Evolutionary conservation across 2,113 vertebrate species (phyloP).

Genomic region (Phasianus colchicus): DNA sequence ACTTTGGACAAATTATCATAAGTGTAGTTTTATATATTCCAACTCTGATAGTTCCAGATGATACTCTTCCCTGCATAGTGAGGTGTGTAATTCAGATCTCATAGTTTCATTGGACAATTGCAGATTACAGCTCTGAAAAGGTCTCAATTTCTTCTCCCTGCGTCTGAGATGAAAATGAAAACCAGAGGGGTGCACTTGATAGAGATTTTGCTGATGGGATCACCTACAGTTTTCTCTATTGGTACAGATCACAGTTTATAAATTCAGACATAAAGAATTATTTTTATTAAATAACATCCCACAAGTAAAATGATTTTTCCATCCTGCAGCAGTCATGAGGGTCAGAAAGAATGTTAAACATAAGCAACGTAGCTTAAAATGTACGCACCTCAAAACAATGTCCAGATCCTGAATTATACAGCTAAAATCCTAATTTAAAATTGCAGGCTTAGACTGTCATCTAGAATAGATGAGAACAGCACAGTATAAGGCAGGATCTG

Average conservation of each 20-base stretch:
- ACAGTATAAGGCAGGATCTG: not conserved
- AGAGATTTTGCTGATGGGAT: constrained; percentile 6
- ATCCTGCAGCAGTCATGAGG: not conserved
- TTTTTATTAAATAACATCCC: not conserved
- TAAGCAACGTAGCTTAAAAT: not conserved
- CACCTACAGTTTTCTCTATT: not conserved
- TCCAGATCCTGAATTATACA: not conserved
- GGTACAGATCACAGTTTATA: not conserved
- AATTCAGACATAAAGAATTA: constrained; percentile 13
- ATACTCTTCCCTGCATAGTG: not conserved
- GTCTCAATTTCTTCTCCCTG: not conserved
- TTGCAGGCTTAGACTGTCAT: not conserved
- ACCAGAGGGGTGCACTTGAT: not conserved
- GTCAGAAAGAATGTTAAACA: not conserved
- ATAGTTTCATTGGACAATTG: not conserved
- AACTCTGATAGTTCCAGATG: not conserved
- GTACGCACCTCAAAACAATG: not conserved
- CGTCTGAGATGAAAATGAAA: not conserved
- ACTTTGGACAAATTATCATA: not conserved
- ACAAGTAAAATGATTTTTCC: not conserved
- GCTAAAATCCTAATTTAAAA: not conserved
- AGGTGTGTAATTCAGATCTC: not conserved
- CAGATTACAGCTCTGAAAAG: not conserved
- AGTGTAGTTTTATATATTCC: not conserved
- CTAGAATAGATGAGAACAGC: not conserved